Evolutionary conservation across 2,797 vertebrate genomes (phyloP), one percentile per base, ranked within the genome.

Genomic region (Taenioides sp.): DNA sequence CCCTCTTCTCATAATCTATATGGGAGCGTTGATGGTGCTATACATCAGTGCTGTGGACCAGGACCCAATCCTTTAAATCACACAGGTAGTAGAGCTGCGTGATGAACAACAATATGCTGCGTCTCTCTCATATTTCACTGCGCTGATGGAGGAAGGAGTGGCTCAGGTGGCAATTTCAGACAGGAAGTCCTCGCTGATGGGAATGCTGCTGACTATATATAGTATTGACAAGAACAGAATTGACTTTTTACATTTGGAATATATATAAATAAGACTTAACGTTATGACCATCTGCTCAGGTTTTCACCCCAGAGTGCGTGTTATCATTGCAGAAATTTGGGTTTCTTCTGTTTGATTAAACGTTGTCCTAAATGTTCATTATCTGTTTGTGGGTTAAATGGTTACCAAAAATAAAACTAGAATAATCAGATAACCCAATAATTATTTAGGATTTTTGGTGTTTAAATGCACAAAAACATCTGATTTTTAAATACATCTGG

Each of bases 81-180:
- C 69, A 78, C 72, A 71, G 77, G 80, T 75, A 60, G 67, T 68
- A 66, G 67, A 49, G n/a, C 2, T 1, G 71, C 59, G 68, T 71
- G 69, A 65, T 79, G 64, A 65, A 68, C 59, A 65, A 80, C 76
- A 78, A 63, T 71, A 65, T 68, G 74, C 71, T 73, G 68, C 55
- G 63, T 70, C 73, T 49, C 68, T 37, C 58, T 76, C 7, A 58
- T 67, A 75, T 82, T 82, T 86, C 59, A 74, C 65, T 65, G 22
- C 16, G 73, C 69, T 75, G 78, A 80, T 76, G 75, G 77, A 43
- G 62, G 67, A 52, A 75, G 70, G 72, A 74, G 74, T 28, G 23
- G 60, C 71, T 72, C 77, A 74, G 67, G 71, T 69, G 67, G 77
- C 75, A 59, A 63, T 81, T 80, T 81, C 70, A 79, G 75, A 81